A percentile compares a stretch with the other conserved stretches of the same genome.
phyloP scores from a whole-genome alignment of 1,140 invertebrate species.

The Euwallacea fornicatus region DNA sequence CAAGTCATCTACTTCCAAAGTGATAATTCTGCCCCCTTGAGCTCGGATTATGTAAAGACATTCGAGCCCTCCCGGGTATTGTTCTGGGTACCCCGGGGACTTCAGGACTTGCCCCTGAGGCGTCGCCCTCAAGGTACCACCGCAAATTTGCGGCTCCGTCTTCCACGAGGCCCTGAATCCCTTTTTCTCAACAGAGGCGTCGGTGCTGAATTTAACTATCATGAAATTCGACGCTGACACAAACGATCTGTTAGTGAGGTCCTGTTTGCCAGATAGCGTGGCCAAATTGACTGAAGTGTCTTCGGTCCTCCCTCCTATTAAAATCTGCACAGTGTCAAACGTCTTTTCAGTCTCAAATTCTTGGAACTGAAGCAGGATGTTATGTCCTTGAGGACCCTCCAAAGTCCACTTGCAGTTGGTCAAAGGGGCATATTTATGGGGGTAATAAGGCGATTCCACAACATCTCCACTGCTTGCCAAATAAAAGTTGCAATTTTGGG shows the following conservation, averaged over 20 bases:
- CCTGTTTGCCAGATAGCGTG: slow-evolving; percentile 86
- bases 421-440: slow-evolving; percentile 86
- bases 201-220: slow-evolving; percentile 95
- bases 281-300: slow-evolving; percentile 89
- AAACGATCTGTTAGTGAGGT: slow-evolving; percentile 79
- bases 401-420: slow-evolving; percentile 96
- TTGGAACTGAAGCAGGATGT: slow-evolving; percentile 89
- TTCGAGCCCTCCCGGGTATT: slow-evolving; percentile 92
- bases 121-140: slow-evolving; percentile 76
- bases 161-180: slow-evolving; percentile 94
- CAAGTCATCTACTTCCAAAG: slow-evolving; percentile 87
- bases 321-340: slow-evolving; percentile 93
- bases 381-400: slow-evolving; percentile 93
- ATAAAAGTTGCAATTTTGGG: slow-evolving; percentile 85
- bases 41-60: slow-evolving; percentile 91
- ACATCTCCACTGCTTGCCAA: slow-evolving; percentile 93
- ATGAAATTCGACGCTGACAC: slow-evolving; percentile 97
- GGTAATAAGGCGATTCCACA: slow-evolving; percentile 92
- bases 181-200: slow-evolving; percentile 90
- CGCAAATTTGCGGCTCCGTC: slow-evolving; percentile 87
- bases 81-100: slow-evolving; percentile 88
- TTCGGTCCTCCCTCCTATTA: slow-evolving; percentile 87
- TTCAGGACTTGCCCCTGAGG: slow-evolving; percentile 80
- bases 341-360: slow-evolving; percentile 97
- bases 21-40: slow-evolving; percentile 83